Base-by-base conservation (phyloP, 2,797 vertebrate species). In the Sebastes taczanowskii region DNA sequence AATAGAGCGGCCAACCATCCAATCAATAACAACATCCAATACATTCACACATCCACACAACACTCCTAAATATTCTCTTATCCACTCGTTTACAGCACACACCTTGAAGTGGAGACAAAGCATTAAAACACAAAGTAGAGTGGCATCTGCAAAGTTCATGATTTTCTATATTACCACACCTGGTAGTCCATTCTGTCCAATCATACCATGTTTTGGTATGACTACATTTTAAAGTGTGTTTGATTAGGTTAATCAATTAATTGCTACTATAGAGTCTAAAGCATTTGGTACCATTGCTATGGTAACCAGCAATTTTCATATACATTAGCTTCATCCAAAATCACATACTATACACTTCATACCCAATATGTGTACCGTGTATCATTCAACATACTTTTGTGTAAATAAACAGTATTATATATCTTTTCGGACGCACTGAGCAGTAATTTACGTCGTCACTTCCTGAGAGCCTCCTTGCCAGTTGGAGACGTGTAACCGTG, bases 11-110 rank as follows among this genome's bases (percentile, higher is more conserved):
- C 60, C 18, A 6, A 52, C 10, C 61, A 10, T 55, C 18, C 18
- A 29, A 49, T 83, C 61, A 49, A 71, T 79, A 71, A 55, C 27
- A 71, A 69, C 2, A 69, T 32, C 58, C 3, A 38, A 67, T 46
- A 58, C 66, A 11, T 38, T 29, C 23, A n/a, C 29, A n/a, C 34
- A 22, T n/a, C 13, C 29, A 32, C 61, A 46, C 10, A 8, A 9
- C 42, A 25, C 3, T 10, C 23, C 42, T 38, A 29, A 67, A 53
- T 16, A 9, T 29, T 27, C 23, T 55, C 25, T 46, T 27, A 58
- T 49, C 9, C 49, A 13, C 34, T 59, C 10, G 18, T 46, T 69
- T 59, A 71, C 60, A 25, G 5, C 59, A 56, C 22, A 35, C 10
- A 52, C 8, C n/a, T 4, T 23, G 16, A 63, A 46, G 22, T 23